Conservation (phyloP, 2,797 vertebrate species). For the Tangara arthus region DNA sequence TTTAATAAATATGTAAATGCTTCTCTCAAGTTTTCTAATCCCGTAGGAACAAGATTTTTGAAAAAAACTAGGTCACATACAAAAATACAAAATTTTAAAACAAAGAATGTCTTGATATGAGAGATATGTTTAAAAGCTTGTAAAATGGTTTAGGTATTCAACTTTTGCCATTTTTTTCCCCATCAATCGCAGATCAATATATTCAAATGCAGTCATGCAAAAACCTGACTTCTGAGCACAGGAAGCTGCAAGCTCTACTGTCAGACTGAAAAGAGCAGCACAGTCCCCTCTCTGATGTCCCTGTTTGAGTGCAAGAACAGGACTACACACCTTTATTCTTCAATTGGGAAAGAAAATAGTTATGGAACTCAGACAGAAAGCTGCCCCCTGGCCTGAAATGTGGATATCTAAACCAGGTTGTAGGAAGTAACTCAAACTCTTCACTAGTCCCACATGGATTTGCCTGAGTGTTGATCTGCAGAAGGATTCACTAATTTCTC, state of each 20-base stretch:
- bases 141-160: slow-evolving; percentile 17
- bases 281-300: background rate
- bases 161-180: background rate
- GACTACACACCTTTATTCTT: background rate
- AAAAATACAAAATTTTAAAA: slow-evolving; percentile 67
- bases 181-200: background rate
- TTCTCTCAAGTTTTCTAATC: slow-evolving; percentile 67
- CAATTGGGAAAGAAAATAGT: background rate
- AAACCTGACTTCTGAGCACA: background rate
- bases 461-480: background rate
- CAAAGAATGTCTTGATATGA: slow-evolving; percentile 64
- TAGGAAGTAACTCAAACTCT: background rate
- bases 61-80: slow-evolving; percentile 58
- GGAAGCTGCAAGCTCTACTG: background rate
- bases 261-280: background rate
- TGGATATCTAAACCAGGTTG: background rate
- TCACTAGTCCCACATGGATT: background rate
- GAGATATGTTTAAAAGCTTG: slow-evolving; percentile 50
- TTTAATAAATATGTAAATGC: slow-evolving; percentile 74
- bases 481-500: background rate
- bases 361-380: background rate
- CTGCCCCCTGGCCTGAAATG: background rate
- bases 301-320: background rate
- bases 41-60: slow-evolving; percentile 44
- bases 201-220: slow-evolving; percentile 43